phyloP scores from a whole-genome alignment of 2,888 invertebrate genomes.

The Scrobipalpa atriplicella region DNA sequence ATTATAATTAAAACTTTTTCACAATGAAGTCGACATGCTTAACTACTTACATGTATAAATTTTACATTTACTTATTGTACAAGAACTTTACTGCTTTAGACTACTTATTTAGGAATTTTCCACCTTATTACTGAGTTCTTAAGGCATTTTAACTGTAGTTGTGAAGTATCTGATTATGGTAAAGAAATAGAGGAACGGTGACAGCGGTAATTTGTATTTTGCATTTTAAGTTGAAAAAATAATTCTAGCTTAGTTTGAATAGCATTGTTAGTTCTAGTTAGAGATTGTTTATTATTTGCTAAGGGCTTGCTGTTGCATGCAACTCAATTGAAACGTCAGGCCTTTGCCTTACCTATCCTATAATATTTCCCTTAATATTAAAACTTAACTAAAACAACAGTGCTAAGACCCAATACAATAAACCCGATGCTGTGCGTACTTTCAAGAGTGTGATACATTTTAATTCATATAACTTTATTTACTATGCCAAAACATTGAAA shows the following conservation, averaged over 20 bases:
- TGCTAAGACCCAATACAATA: too few species aligned
- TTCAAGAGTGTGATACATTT: too few species aligned
- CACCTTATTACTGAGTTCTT: neutral
- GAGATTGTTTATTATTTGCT: neutral
- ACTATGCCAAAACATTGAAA: too few species aligned
- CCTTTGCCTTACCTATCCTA: too few species aligned
- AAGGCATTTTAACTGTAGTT: neutral
- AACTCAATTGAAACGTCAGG: too few species aligned
- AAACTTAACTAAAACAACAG: too few species aligned
- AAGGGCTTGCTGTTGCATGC: too few species aligned
- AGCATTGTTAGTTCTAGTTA: neutral
- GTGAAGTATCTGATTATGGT: slow-evolving; percentile 9
- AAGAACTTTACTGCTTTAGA: neutral
- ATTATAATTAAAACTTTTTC: neutral
- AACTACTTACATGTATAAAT: too few species aligned
- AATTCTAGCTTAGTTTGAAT: neutral
- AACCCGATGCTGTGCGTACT: too few species aligned
- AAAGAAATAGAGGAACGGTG: slow-evolving; percentile 4
- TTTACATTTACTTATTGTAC: neutral
- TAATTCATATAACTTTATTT: too few species aligned
- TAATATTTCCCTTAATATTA: too few species aligned
- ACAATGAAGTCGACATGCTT: slow-evolving; percentile 4
- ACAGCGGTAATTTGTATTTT: slow-evolving; percentile 19
- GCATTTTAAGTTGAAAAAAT: slow-evolving; percentile 7
- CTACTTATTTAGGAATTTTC: neutral